phyloP scores from a whole-genome alignment of 2,113 vertebrate species.

The Pica pica region DNA sequence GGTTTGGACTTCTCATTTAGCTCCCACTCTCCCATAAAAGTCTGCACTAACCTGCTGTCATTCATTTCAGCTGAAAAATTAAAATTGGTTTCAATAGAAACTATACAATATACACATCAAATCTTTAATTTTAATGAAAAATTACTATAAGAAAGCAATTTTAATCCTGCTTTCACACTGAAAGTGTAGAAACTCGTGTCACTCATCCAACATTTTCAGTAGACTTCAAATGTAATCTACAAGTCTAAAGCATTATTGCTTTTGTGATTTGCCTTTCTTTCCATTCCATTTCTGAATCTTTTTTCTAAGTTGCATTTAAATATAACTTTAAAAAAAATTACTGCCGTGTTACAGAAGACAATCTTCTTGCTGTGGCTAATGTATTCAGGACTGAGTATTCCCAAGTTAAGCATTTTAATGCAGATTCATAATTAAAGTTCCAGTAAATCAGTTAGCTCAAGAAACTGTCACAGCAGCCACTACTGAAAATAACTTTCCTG shows the following conservation, averaged over 20 bases:
- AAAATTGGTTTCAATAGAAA: background rate
- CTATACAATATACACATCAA: background rate
- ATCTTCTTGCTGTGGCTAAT: background rate
- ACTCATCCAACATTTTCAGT: background rate
- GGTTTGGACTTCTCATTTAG: background rate
- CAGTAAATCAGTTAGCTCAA: background rate
- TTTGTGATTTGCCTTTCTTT: background rate
- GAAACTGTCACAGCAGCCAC: background rate
- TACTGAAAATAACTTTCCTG: background rate
- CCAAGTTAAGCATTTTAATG: conserved; percentile 5
- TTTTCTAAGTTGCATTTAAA: background rate
- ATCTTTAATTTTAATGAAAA: background rate
- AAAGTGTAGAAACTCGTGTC: background rate
- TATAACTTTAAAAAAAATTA: background rate
- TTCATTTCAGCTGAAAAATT: background rate
- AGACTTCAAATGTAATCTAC: background rate
- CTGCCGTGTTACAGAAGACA: background rate
- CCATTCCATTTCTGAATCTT: background rate
- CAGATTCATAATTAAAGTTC: conserved; percentile 21
- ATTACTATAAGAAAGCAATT: background rate
- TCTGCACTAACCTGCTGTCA: background rate
- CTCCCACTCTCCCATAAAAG: background rate
- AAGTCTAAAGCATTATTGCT: background rate
- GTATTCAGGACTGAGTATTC: background rate
- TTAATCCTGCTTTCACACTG: background rate